Conservation (phyloP, 2,113 vertebrate species). For the Suncus etruscus region DNA sequence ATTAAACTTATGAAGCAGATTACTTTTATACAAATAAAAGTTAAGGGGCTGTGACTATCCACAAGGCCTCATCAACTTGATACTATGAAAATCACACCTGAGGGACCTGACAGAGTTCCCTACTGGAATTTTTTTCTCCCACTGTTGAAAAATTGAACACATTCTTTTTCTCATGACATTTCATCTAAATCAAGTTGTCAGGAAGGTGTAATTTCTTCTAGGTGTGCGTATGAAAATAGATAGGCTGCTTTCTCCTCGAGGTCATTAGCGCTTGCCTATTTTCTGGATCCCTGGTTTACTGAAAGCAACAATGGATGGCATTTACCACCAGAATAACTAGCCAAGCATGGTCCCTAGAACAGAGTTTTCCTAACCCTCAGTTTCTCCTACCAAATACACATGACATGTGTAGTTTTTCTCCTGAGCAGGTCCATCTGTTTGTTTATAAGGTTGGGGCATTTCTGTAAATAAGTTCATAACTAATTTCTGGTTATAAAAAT, state of each 20-base stretch:
- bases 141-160: conserved; percentile 78
- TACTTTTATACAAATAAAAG: conserved; percentile 63
- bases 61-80: conserved; percentile 39
- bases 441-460: neutral
- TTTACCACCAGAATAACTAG: conserved; percentile 29
- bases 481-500: neutral
- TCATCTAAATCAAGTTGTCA: conserved; percentile 84
- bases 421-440: neutral
- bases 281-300: conserved; percentile 82
- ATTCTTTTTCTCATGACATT: conserved; percentile 83
- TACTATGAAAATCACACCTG: conserved; percentile 63
- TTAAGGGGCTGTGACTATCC: conserved; percentile 44
- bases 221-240: conserved; percentile 83
- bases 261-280: conserved; percentile 82
- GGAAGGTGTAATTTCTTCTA: conserved; percentile 82
- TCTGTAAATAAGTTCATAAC: neutral
- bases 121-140: conserved; percentile 56
- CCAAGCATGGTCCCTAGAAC: neutral
- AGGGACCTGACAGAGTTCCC: conserved; percentile 59
- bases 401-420: neutral
- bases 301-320: conserved; percentile 79
- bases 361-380: neutral
- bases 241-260: conserved; percentile 80
- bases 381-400: neutral
- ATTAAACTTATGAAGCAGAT: conserved; percentile 51